Base-by-base conservation (phyloP, 2,888 invertebrate genomes). In the Drosophila anomalipes region DNA sequence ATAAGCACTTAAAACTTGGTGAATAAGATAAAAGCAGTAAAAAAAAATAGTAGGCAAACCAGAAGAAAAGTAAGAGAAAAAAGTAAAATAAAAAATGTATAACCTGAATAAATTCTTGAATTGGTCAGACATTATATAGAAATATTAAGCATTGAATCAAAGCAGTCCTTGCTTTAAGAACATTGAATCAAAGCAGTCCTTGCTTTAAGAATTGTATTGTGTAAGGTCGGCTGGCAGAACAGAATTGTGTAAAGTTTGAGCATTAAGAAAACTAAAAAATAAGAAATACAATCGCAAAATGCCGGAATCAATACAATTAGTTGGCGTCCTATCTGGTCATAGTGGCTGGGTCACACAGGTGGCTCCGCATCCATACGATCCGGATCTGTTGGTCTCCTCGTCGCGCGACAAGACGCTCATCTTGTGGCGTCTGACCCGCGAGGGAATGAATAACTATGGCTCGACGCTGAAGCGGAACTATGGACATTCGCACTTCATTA, bases 321-420 rank as follows among this genome's bases (percentile, higher is more conserved):
- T 98, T 93, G 99, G 99, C 62, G 98, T 97, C 93, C 96, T 99
- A 86, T 95, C 97, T 91, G 99, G 99, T 44, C 99, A 99, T 94
- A 98, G 97, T 96, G 98, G 98, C 86, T 99, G 99, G 99, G 98
- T 99, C 88, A 99, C 99, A 58, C 99, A 99, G 95, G 99, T 99
- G 92, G 99, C 99, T 49, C 99, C 99, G 64, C 99, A 98, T 93
- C 98, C 99, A 12, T 98, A 98, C 94, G 98, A 97, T 94, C 98
- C 99, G 75, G 99, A 99, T 93, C 97, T 98, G 95, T 98, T 99
- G 94, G 95, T 99, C 94, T 99, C 99, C 44, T 97, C 99, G 81
- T 99, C 99, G 83, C 95, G 99, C 95, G 97, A 97, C 93, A 97
- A 97, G 93, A 97, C 98, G 71, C 94, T 99, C 86, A 99, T 99